Percentiles rank a stretch among this genome's conserved stretches.
Evolutionary conservation across 2,888 invertebrate species (phyloP).

Genomic region (Orthosia cruda): DNA sequence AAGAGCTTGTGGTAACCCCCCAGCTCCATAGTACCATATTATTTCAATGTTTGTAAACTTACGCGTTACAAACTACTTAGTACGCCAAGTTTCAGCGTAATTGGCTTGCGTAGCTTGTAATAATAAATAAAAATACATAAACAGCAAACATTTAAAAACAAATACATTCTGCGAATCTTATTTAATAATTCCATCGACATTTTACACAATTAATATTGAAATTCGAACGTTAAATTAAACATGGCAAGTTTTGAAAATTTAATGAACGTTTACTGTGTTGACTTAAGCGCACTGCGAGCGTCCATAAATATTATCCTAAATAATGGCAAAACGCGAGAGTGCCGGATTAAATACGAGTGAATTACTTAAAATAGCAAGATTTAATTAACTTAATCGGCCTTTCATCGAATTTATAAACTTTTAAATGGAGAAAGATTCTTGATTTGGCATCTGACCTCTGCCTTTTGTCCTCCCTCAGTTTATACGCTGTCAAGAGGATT

Average conservation of each 20-base stretch:
- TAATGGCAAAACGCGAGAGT: constrained; percentile 47
- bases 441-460: constrained; percentile 1
- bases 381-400: constrained; percentile 41
- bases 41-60: too few species aligned
- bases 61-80: too few species aligned
- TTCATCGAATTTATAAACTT: constrained; percentile 27
- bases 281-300: constrained; percentile 22
- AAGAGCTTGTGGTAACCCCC: too few species aligned
- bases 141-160: background rate
- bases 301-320: constrained; percentile 44
- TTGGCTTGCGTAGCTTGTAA: too few species aligned
- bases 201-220: constrained; percentile 7
- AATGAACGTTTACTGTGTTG: constrained; percentile 41
- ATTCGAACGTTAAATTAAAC: constrained; percentile 25
- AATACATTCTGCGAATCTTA: background rate
- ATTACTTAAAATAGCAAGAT: constrained; percentile 42
- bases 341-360: constrained; percentile 47
- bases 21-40: too few species aligned
- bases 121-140: background rate
- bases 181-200: background rate
- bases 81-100: too few species aligned
- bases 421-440: constrained; percentile 9
- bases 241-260: constrained; percentile 24
- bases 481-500: constrained; percentile 14
- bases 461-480: constrained; percentile 12